These are phyloP conservation scores for Apus apus DNA, from an alignment of 2,113 vertebrate species.

Conservation along the genomic window DNA sequence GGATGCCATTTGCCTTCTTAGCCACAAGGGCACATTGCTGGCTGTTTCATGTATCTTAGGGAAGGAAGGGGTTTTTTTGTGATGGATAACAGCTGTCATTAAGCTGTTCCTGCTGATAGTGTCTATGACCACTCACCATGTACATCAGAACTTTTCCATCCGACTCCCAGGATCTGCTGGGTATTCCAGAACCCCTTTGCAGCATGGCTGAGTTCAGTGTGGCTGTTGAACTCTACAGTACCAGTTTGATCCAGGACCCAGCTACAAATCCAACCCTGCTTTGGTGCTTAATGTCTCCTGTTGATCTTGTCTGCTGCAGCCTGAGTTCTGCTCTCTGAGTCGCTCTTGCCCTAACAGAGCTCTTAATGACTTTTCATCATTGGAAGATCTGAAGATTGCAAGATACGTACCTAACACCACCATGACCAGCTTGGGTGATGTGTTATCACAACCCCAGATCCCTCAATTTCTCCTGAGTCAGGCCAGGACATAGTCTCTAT, in stretches of 20 bases:
- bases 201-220: rapidly evolving
- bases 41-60: background rate
- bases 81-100: background rate
- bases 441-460: rapidly evolving
- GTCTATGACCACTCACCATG: background rate
- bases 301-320: background rate
- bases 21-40: no score
- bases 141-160: background rate
- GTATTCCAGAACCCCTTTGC: background rate
- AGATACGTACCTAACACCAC: background rate
- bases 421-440: background rate
- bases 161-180: background rate
- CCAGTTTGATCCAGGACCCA: background rate
- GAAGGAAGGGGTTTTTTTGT: background rate
- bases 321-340: background rate
- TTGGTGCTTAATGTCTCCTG: background rate
- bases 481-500: background rate
- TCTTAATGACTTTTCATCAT: background rate
- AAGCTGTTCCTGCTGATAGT: background rate
- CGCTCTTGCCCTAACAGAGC: background rate
- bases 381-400: background rate
- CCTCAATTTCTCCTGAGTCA: background rate
- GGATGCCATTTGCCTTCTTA: no score
- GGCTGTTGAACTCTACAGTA: background rate
- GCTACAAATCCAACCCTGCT: background rate